A percentile compares a stretch with the other conserved stretches of the same genome.
Conservation (phyloP, 2,113 vertebrate species). For the Rhipidura dahli region DNA sequence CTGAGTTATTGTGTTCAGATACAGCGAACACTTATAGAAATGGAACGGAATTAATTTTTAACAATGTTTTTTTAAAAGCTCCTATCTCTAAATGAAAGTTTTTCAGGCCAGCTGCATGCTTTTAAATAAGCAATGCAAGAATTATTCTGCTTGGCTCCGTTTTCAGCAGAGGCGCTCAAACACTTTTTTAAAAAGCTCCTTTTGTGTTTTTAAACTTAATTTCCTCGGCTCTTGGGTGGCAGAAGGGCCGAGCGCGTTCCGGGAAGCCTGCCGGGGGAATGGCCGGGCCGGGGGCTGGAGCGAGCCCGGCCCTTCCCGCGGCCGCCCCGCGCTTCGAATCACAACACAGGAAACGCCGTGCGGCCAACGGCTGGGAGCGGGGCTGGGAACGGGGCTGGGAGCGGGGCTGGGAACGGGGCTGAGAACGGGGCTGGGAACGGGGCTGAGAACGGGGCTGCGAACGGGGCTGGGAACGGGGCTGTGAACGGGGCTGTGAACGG, state of each 20-base stretch:
- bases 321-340: conserved; percentile 14
- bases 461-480: too few relatives aligned
- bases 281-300: neutral
- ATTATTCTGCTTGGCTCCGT: neutral
- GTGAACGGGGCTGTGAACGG: too few relatives aligned
- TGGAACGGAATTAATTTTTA: neutral
- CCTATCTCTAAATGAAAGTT: neutral
- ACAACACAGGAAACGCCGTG: conserved; percentile 7
- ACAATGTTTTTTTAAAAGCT: neutral
- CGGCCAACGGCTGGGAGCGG: neutral
- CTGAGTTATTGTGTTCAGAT: neutral
- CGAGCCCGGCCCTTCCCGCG: neutral
- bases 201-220: neutral
- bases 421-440: too few relatives aligned
- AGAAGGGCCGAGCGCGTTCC: neutral
- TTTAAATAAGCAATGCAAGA: too few relatives aligned
- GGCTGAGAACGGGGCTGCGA: too few relatives aligned
- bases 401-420: neutral
- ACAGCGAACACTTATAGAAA: rapidly evolving
- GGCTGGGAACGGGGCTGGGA: neutral
- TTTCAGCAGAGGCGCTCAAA: neutral
- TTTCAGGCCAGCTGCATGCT: neutral
- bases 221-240: neutral
- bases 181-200: neutral
- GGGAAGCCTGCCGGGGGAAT: neutral